Evolutionary conservation across 2,113 vertebrate species (phyloP).

Genomic region (Balaeniceps rex): DNA sequence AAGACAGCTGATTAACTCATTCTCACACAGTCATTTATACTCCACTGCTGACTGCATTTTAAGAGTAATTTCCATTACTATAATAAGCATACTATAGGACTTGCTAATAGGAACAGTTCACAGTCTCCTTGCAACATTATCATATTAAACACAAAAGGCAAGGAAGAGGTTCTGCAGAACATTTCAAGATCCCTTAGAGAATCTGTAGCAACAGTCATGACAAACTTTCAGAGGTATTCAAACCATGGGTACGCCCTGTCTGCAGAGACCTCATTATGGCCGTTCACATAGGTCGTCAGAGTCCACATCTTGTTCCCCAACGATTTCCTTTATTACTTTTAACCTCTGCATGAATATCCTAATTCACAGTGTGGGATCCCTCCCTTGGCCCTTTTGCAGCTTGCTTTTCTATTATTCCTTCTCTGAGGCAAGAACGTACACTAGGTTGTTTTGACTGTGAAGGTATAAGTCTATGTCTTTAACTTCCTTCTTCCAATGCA

Average conservation of each 20-base stretch:
- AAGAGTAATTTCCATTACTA: constrained; percentile 47
- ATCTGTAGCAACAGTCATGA: neutral
- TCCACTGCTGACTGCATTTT: constrained; percentile 21
- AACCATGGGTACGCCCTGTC: neutral
- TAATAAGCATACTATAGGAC: constrained; percentile 35
- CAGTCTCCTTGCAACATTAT: neutral
- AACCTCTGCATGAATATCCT: neutral
- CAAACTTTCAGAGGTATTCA: neutral
- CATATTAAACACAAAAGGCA: neutral
- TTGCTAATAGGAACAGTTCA: constrained; percentile 36
- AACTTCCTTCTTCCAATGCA: neutral
- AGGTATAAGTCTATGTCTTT: neutral
- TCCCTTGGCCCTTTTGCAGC: neutral
- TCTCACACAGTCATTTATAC: constrained; percentile 43
- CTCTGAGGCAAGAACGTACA: neutral
- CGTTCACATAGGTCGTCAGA: neutral
- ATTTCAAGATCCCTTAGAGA: neutral
- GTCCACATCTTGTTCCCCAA: neutral
- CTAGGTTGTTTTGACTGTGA: neutral
- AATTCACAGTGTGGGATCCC: neutral
- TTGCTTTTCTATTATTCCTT: neutral
- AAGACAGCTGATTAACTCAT: constrained; percentile 67
- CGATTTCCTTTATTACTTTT: neutral
- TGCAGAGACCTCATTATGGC: neutral
- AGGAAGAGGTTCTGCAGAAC: neutral